Evolutionary conservation across 2,113 vertebrate species (phyloP).

Genomic region (Nycticebus coucang): DNA sequence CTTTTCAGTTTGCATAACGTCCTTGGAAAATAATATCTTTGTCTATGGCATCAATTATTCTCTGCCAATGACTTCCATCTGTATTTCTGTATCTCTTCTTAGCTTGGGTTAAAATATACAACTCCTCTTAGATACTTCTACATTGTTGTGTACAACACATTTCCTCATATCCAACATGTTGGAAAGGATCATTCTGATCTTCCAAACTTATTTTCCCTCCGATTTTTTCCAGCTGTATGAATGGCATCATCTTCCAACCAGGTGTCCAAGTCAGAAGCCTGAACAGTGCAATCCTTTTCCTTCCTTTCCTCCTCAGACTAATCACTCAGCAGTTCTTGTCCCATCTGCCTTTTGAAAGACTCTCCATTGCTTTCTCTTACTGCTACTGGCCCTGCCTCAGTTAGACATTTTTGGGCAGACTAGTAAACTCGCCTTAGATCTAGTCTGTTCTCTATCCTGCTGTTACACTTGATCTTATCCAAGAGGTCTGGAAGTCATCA

Average conservation of each 20-base stretch:
- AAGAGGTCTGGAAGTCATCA: neutral
- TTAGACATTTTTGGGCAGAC: neutral
- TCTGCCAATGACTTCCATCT: neutral
- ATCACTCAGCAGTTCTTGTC: neutral
- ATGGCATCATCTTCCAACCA: neutral
- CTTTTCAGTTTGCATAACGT: neutral
- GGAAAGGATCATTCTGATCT: neutral
- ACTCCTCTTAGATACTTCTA: neutral
- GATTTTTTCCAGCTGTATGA: neutral
- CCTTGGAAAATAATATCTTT: neutral
- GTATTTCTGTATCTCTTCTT: neutral
- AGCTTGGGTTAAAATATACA: neutral
- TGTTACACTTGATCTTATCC: neutral
- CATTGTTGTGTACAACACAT: neutral
- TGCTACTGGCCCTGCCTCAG: neutral
- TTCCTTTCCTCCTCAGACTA: neutral
- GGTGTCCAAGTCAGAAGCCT: neutral
- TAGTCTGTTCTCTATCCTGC: neutral
- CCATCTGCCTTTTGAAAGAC: neutral
- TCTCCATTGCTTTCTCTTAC: neutral
- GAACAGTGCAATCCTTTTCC: neutral
- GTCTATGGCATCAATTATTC: neutral
- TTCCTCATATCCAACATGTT: neutral
- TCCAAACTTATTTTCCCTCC: neutral
- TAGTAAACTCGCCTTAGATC: neutral